These are phyloP conservation scores for Synanceia verrucosa DNA, from an alignment of 2,797 vertebrate genomes.

Conservation along the genomic window DNA sequence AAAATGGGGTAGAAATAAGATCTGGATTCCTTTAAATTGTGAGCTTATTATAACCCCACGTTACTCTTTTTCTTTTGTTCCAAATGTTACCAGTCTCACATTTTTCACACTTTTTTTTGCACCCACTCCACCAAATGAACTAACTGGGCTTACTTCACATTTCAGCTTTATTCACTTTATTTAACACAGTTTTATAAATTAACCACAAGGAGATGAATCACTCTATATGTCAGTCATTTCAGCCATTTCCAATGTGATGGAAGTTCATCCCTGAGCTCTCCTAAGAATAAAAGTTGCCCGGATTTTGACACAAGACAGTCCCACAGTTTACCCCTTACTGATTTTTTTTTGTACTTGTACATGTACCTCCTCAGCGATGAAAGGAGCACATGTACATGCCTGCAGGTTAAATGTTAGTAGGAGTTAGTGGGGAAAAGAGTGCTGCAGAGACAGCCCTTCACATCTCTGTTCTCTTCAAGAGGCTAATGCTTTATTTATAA, in stretches of 20 bases:
- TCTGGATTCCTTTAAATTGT: conserved; percentile 13
- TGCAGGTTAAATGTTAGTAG: conserved; percentile 79
- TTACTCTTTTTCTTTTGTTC: too few relatives aligned
- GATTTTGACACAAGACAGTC: conserved; percentile 51
- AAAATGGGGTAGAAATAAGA: not conserved
- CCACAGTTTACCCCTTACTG: conserved; percentile 58
- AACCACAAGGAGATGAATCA: not conserved
- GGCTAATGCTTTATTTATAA: conserved; percentile 87
- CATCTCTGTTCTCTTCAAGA: conserved; percentile 81
- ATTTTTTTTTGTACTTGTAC: conserved; percentile 57
- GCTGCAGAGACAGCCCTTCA: conserved; percentile 76
- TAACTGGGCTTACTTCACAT: not conserved
- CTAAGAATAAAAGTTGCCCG: conserved; percentile 13
- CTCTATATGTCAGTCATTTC: not conserved
- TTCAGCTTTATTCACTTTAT: conserved; percentile 3
- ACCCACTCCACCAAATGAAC: too few relatives aligned
- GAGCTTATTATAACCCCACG: not conserved
- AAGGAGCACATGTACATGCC: conserved; percentile 75
- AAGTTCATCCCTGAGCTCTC: conserved; percentile 26
- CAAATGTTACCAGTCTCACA: too few relatives aligned
- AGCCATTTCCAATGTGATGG: not conserved
- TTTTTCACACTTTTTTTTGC: too few relatives aligned
- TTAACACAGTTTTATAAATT: conserved; percentile 9
- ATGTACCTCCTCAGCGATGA: conserved; percentile 72
- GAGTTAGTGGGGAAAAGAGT: conserved; percentile 74